Conservation (phyloP, 2,113 vertebrate species). For the Lethenteron reissneri region DNA sequence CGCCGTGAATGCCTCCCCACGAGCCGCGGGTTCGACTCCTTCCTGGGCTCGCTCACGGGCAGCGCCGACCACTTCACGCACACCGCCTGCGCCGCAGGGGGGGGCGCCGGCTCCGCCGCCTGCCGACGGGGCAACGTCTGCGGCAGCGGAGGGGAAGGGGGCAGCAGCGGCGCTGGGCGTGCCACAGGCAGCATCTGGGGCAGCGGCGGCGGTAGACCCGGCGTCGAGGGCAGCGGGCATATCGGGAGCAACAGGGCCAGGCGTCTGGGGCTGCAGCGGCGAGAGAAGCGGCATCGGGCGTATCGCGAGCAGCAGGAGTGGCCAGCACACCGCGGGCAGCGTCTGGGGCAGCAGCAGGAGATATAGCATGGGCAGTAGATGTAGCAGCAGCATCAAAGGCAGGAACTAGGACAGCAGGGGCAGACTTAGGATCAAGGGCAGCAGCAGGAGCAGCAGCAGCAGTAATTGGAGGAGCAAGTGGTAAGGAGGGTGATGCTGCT, state of each 20-base stretch:
- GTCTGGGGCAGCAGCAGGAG: too few relatives aligned
- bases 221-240: constrained; percentile 1
- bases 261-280: background rate
- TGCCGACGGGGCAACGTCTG: background rate
- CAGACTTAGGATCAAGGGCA: too few relatives aligned
- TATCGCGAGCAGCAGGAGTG: too few relatives aligned
- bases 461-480: too few relatives aligned
- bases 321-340: too few relatives aligned
- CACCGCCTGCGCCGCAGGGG: constrained; percentile 60
- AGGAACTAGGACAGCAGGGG: too few relatives aligned
- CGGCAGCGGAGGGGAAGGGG: background rate
- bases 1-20: constrained; percentile 59
- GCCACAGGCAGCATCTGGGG: background rate
- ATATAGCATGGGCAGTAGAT: too few relatives aligned
- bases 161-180: background rate
- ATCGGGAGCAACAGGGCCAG: background rate
- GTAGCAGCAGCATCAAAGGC: too few relatives aligned
- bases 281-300: too few relatives aligned
- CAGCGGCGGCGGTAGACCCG: background rate
- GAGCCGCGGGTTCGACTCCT: constrained; percentile 68
- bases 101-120: constrained; percentile 7
- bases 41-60: constrained; percentile 76
- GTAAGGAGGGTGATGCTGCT: too few relatives aligned
- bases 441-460: too few relatives aligned
- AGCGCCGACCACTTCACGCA: constrained; percentile 91